These are phyloP conservation scores for Drosophila neutralis DNA, from an alignment of 2,888 invertebrate genomes.

Conservation along the genomic window DNA sequence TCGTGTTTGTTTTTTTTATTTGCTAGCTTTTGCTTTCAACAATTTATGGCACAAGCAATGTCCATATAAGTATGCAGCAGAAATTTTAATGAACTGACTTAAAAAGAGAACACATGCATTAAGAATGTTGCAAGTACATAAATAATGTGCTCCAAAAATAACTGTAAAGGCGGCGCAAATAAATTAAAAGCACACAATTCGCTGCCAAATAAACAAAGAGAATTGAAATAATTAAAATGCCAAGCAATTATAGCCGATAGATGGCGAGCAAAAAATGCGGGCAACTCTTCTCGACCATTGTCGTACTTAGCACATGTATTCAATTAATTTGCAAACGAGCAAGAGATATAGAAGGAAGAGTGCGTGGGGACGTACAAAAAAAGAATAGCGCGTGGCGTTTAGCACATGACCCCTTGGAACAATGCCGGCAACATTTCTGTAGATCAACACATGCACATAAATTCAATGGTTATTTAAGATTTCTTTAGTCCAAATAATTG, in stretches of 20 bases:
- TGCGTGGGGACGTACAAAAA: conserved; percentile 2
- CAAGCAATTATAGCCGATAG: conserved; percentile 45
- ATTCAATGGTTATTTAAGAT: conserved; percentile 70
- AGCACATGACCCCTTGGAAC: conserved; percentile 46
- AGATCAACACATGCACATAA: conserved; percentile 6
- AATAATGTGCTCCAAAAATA: conserved; percentile 63
- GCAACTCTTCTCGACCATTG: conserved; percentile 44
- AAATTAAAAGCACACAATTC: conserved; percentile 58
- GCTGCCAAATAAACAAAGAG: conserved; percentile 66
- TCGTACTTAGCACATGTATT: conserved; percentile 66
- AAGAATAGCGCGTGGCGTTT: conserved; percentile 49
- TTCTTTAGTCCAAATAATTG: conserved; percentile 57
- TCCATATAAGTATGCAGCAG: conserved; percentile 70
- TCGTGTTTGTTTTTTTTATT: conserved; percentile 36
- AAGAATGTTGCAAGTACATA: conserved; percentile 54
- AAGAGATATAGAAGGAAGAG: neutral
- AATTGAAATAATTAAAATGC: conserved; percentile 79
- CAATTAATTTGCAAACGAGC: conserved; percentile 55
- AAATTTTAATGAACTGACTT: conserved; percentile 51
- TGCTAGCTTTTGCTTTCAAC: conserved; percentile 18
- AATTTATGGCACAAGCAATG: conserved; percentile 44
- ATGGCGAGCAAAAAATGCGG: conserved; percentile 58
- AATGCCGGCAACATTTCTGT: conserved; percentile 11
- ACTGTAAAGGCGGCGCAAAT: conserved; percentile 55
- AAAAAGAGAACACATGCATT: conserved; percentile 16